These are phyloP conservation scores for Eleginops maclovinus DNA, from an alignment of 2,113 vertebrate genomes.

Conservation along the genomic window DNA sequence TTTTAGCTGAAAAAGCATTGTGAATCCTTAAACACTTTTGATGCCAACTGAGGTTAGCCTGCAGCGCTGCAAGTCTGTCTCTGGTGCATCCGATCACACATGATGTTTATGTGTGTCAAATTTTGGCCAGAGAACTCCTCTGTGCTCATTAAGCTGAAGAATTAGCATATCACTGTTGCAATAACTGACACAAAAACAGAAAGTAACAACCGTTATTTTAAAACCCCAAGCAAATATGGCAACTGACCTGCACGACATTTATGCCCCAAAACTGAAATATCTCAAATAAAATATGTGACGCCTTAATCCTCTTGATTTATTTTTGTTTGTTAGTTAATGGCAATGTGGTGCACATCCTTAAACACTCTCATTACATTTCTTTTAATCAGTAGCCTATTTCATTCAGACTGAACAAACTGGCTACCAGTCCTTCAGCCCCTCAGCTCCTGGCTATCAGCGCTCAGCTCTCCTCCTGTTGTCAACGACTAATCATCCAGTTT, in stretches of 20 bases:
- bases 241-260: neutral
- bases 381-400: conserved; percentile 16
- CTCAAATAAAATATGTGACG: neutral
- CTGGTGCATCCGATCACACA: neutral
- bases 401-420: conserved; percentile 13
- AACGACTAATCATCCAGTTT: conserved; percentile 52
- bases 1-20: conserved; percentile 45
- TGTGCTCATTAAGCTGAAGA: neutral
- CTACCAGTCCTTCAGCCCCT: neutral
- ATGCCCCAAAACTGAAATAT: neutral
- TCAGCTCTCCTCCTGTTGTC: conserved; percentile 34
- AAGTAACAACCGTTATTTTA: neutral
- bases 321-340: neutral
- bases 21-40: neutral
- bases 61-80: neutral
- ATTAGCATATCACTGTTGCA: neutral
- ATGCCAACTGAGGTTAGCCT: conserved; percentile 7
- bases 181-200: neutral
- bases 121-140: neutral
- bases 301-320: neutral
- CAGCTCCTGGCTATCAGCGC: neutral
- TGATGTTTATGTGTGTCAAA: neutral
- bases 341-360: neutral
- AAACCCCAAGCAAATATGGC: neutral
- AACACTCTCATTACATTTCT: neutral